Evolutionary conservation across 2,888 invertebrate genomes (phyloP).

Genomic region (Heteromyza rotundicornis): DNA sequence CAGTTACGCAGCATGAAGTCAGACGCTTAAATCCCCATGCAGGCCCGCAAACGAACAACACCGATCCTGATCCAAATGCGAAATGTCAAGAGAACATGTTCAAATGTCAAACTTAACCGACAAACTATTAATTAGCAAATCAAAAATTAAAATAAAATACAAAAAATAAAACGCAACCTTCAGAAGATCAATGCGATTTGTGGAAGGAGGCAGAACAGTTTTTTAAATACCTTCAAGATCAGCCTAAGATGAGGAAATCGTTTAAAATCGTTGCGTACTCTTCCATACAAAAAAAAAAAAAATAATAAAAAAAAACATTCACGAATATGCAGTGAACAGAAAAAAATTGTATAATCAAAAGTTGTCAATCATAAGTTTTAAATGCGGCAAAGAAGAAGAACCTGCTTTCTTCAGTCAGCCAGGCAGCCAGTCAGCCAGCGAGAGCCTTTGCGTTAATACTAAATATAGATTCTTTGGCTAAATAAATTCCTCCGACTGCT

Average conservation of each 20-base stretch:
- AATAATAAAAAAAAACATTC: slow-evolving; percentile 42
- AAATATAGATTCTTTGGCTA: not conserved
- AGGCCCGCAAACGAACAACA: not conserved
- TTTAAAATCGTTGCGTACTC: too few relatives aligned
- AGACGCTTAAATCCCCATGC: too few relatives aligned
- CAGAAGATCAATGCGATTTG: slow-evolving; percentile 56
- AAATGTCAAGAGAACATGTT: slow-evolving; percentile 58
- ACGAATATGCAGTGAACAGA: slow-evolving; percentile 23
- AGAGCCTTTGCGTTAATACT: not conserved
- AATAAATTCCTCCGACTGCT: not conserved
- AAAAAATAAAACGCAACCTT: not conserved
- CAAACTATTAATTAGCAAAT: slow-evolving; percentile 61
- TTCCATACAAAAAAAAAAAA: slow-evolving; percentile 36
- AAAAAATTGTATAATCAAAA: slow-evolving; percentile 45
- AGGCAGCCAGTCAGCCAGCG: not conserved
- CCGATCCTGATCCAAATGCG: slow-evolving; percentile 22
- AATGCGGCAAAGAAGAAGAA: too few relatives aligned
- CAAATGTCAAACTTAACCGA: slow-evolving; percentile 56
- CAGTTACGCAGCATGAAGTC: slow-evolving; percentile 15
- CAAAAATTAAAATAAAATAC: slow-evolving; percentile 22
- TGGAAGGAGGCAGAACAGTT: slow-evolving; percentile 28
- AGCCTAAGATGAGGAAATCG: too few relatives aligned
- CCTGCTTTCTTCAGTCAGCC: not conserved
- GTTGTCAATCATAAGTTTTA: slow-evolving; percentile 53
- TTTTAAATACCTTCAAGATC: too few relatives aligned